Evolutionary conservation across 1,140 invertebrate genomes (phyloP), one percentile per base, ranked within the genome.

Genomic region (Caenorhabditis inopinata): DNA sequence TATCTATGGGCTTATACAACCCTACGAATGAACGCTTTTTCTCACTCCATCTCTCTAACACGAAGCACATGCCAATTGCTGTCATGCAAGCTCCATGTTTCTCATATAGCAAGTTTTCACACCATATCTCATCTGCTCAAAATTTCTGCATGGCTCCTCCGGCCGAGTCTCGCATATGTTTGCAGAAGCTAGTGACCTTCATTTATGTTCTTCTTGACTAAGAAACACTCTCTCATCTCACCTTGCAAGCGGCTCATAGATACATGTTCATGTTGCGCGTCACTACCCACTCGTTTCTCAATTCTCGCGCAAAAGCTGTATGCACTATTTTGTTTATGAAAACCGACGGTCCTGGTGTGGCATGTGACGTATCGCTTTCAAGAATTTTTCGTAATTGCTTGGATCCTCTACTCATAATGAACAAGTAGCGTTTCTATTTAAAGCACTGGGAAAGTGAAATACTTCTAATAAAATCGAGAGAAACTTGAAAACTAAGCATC

Each of bases 351-450:
- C 51, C 51, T 29, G 16, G n/a, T n/a, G n/a, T n/a, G n/a, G n/a
- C n/a, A n/a, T n/a, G n/a, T n/a, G n/a, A n/a, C n/a, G n/a, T n/a
- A n/a, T n/a, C n/a, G n/a, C n/a, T n/a, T n/a, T n/a, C n/a, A n/a
- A n/a, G n/a, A n/a, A n/a, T n/a, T n/a, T n/a, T n/a, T n/a, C n/a
- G n/a, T n/a, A 92, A 93, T 27, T 84, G 85, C 81, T 83, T 86
- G 78, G 85, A 90, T 91, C 79, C 87, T 92, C 83, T 94, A 93
- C 84, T 92, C 94, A 58, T 94, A 91, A 58, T 93, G 92, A 80
- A 89, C 94, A 29, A 89, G 94, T 74, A n/a, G n/a, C n/a, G n/a
- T n/a, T n/a, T n/a, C n/a, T n/a, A n/a, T n/a, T n/a, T n/a, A n/a
- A n/a, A n/a, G n/a, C n/a, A n/a, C n/a, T n/a, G n/a, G n/a, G n/a